Evolutionary conservation across 2,113 vertebrate genomes (phyloP), one percentile per base, ranked within the genome.

Genomic region (Forbesichthys agassizii): DNA sequence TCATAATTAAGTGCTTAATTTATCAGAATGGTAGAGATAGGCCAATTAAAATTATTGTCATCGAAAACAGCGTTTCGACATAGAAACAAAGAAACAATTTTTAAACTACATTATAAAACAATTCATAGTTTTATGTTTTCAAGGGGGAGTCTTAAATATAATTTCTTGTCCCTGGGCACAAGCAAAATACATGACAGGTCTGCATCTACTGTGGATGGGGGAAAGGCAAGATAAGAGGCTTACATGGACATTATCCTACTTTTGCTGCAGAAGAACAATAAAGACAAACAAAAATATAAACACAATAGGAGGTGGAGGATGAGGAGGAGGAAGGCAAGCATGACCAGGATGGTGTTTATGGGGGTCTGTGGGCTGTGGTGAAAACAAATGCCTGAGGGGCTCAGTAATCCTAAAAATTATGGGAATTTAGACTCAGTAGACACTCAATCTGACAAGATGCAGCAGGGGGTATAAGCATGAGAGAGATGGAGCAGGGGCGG

Each of bases 381-480:
- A 68, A 68, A 64, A 78, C 58, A 79, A 81, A 69, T 69, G 65
- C 79, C 69, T 9, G 12, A 83, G 84, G 70, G 78, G 60, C 52
- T 91, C 62, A 71, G 58, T 78, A 85, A 88, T 86, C 84, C 80
- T 7, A 84, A 71, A 82, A 81, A 81, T 73, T 68, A 79, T 4
- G 68, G 77, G 78, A 87, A 78, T 70, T 76, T 78, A 73, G 83
- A 80, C 79, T 73, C 47, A 16, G 78, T 5, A 90, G 78, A 81
- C 67, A 68, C 72, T 84, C 76, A 78, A 81, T 87, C 78, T 86
- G 85, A 88, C 86, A 89, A 84, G 73, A 80, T 64, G 67, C 66
- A 79, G 73, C 61, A 63, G 76, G 87, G 83, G 82, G 82, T 77
- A 81, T 56, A 20, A 52, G 72, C 66, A 73, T 74, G 60, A 33